Base-by-base conservation (phyloP, 1,140 invertebrate genomes). In the Maniola jurtina region DNA sequence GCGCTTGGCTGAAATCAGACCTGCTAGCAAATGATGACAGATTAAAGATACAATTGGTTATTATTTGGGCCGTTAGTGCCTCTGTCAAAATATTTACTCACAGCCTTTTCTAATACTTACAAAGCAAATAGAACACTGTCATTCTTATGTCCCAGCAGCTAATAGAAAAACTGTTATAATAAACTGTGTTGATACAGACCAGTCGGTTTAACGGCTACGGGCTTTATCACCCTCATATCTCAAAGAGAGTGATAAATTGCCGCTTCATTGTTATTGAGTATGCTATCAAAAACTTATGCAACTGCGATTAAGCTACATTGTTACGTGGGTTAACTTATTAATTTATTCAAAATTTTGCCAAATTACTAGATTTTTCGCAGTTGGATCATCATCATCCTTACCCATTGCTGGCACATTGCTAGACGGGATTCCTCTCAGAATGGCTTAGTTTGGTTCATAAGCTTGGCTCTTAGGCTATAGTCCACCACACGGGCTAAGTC, bases 151-250 rank as follows among this genome's bases (percentile, higher is more conserved):
- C 52, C 52, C 52, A 55, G 52, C 52, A 34, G 33, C 52, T 55
- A 55, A 55, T 55, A 55, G 52, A 55, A 55, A 55, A 34, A 55
- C 16, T 55, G 52, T 34, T 63, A 63, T 45, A 63, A 63, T 63
- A 63, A 63, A 63, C 55, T 55, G 61, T 45, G 61, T 63, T 63
- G 61, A 63, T 38, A 63, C 61, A 63, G 50, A 63, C 48, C 61
- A 63, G 61, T 45, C 52, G 61, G 55, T 63, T 45, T 52, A 55
- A 63, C 61, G 36, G 52, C 13, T 34, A 61, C 60, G 48, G 16
- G 45, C 47, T 54, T 62, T 62, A 50, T 62, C 48, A 62, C 60
- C 34, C 50, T 50, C 60, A 62, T 62, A 62, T 33, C 48, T 54
- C 48, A 62, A 15, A 38, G 60, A 54, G 60, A 47, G 36, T 62